Evolutionary conservation across 2,888 invertebrate genomes (phyloP), one percentile per base, ranked within the genome.

Genomic region (Eutolmus rufibarbis): DNA sequence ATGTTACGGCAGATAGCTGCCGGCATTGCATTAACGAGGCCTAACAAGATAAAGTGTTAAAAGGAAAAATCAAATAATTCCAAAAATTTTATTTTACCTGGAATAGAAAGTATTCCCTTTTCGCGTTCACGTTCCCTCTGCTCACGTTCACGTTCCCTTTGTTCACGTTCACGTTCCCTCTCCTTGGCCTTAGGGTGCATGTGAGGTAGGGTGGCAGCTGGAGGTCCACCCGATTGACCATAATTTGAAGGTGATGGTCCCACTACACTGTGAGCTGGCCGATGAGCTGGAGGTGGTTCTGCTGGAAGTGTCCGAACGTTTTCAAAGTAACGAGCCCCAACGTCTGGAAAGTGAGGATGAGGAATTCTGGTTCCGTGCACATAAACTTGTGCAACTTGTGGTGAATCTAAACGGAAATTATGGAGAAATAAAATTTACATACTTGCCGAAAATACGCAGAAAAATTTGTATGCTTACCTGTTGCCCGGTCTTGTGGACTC

Each of bases 341-440:
- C 91, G 88, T 93, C 93, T 46, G 91, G 90, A 90, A 93, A 93
- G 87, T 93, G 92, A 0, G 91, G 91, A 89, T 92, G 93, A 78
- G 93, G 93, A 89, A 94, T 92, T 37, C 95, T 93, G 85, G 89
- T 92, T 91, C 89, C 94, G 91, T 91, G 94, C 91, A 94, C 94
- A 91, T 95, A 95, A 7, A 95, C 94, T 91, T 95, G 95, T 7
- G 95, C 95, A 79, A 95, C 94, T 93, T 95, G 95, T 23, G 96
- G 95, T 81, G 95, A 95, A 91, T 94, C 94, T 94, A 43, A 1
- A 79, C 40, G 74, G 82, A 57, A 82, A 57, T 57, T 28, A 66
- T 86, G 23, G 9, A 66, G 2, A 66, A 8, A 57, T 23, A 51
- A 87, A 81, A 84, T 66, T 34, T 43, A 87, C 46, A 23, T 46